Conservation (phyloP, 2,797 vertebrate species). For the Labroides dimidiatus region DNA sequence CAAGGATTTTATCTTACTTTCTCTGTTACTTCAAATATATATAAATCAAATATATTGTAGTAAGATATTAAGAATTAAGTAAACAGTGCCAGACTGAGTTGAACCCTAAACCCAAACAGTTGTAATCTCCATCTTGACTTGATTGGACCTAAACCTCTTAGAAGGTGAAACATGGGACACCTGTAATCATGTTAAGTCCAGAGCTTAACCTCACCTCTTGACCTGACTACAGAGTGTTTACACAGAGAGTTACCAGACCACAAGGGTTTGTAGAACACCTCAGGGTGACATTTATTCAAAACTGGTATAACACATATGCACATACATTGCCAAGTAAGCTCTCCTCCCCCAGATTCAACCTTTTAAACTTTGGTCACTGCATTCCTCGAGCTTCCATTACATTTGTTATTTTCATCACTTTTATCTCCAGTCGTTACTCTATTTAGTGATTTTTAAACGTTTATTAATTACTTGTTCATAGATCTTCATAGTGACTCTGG, state of each 20-base stretch:
- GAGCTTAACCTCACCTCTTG: slow-evolving; percentile 52
- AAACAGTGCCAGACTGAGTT: slow-evolving; percentile 24
- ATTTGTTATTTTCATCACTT: too few relatives aligned
- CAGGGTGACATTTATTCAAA: background rate
- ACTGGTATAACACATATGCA: too few relatives aligned
- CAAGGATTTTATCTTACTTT: too few relatives aligned
- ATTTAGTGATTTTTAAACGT: too few relatives aligned
- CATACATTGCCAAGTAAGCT: background rate
- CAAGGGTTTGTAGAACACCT: background rate
- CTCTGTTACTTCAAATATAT: background rate
- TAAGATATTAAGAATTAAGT: slow-evolving; percentile 2
- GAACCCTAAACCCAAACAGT: slow-evolving; percentile 54
- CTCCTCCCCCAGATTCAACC: too few relatives aligned
- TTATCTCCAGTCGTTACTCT: too few relatives aligned
- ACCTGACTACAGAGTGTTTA: background rate
- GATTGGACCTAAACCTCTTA: slow-evolving; percentile 80
- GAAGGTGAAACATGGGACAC: slow-evolving; percentile 66
- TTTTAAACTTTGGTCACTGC: background rate
- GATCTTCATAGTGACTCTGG: background rate
- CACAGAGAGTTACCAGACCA: slow-evolving; percentile 2
- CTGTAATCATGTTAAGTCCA: slow-evolving; percentile 37
- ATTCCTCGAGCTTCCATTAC: too few relatives aligned
- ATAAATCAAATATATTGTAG: background rate
- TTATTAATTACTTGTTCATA: slow-evolving; percentile 12
- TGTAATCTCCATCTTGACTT: slow-evolving; percentile 74